These are phyloP conservation scores for Acrocephalus scirpaceus DNA, from an alignment of 2,797 vertebrate genomes.

Conservation along the genomic window DNA sequence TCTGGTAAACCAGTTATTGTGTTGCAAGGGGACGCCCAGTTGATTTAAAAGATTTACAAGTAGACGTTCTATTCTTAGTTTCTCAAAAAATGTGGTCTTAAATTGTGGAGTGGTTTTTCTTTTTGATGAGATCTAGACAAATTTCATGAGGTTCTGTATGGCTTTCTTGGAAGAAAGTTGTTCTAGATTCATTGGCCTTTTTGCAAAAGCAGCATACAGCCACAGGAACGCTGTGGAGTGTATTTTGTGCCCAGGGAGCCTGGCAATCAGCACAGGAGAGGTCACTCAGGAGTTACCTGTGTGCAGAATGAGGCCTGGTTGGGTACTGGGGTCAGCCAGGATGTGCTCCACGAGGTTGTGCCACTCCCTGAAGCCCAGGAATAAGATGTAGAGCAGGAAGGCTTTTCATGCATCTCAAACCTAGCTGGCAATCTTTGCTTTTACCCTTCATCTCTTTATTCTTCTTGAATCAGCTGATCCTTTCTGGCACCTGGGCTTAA, in stretches of 20 bases:
- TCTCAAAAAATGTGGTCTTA: not conserved
- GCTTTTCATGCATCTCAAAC: not conserved
- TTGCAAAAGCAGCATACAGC: not conserved
- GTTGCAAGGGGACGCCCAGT: not conserved
- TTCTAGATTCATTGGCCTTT: not conserved
- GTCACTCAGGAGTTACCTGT: rapidly evolving
- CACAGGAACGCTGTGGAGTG: not conserved
- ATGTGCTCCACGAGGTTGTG: not conserved
- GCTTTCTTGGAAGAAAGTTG: not conserved
- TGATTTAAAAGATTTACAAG: not conserved
- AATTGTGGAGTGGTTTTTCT: not conserved
- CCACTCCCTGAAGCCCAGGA: not conserved
- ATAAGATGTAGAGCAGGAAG: not conserved
- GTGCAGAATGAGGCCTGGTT: not conserved
- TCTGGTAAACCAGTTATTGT: constrained; percentile 31
- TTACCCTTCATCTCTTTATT: not conserved
- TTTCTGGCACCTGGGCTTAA: not conserved
- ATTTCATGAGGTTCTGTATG: not conserved
- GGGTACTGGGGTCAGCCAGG: not conserved
- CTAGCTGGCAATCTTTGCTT: not conserved
- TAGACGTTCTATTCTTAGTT: not conserved
- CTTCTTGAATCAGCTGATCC: not conserved
- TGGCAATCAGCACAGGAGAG: not conserved
- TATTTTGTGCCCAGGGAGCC: not conserved
- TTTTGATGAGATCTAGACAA: not conserved